Conservation (phyloP, 2,113 vertebrate species). For the Hippoglossus stenolepis region DNA sequence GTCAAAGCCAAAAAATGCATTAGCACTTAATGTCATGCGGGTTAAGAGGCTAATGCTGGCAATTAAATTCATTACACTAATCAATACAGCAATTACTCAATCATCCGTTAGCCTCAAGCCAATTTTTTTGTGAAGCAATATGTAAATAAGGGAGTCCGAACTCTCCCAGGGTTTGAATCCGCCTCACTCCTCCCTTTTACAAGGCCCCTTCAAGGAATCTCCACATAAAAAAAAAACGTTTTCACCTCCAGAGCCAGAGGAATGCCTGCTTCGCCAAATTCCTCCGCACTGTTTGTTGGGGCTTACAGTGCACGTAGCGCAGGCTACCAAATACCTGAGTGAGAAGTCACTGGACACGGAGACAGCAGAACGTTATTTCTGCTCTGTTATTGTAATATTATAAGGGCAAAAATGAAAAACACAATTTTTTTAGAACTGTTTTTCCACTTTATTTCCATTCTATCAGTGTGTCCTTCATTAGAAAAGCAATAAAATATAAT, state of each 20-base stretch:
- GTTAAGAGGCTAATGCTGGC: neutral
- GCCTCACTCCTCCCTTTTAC: slow-evolving; percentile 42
- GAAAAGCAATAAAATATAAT: slow-evolving; percentile 54
- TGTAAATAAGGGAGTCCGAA: slow-evolving; percentile 19
- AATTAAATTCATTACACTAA: slow-evolving; percentile 29
- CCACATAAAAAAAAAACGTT: slow-evolving; percentile 68
- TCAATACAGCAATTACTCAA: slow-evolving; percentile 20
- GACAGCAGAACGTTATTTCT: slow-evolving; percentile 56
- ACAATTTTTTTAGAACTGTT: slow-evolving; percentile 28
- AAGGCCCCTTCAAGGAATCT: slow-evolving; percentile 70
- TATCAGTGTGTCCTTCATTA: slow-evolving; percentile 36
- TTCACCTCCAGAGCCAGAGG: slow-evolving; percentile 62
- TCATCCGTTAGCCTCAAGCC: slow-evolving; percentile 14
- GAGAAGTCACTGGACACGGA: slow-evolving; percentile 55
- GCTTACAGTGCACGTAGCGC: slow-evolving; percentile 65
- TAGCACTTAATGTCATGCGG: neutral
- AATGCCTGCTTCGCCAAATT: slow-evolving; percentile 75
- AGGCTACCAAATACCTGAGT: slow-evolving; percentile 66
- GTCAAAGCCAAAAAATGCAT: neutral
- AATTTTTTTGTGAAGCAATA: slow-evolving; percentile 16
- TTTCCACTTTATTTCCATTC: slow-evolving; percentile 56
- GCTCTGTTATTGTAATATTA: slow-evolving; percentile 46
- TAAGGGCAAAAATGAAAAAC: slow-evolving; percentile 47
- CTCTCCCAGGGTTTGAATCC: slow-evolving; percentile 32
- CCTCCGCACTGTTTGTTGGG: slow-evolving; percentile 76